Conservation (phyloP, 2,888 invertebrate genomes). For the Diarsia brunnea region DNA sequence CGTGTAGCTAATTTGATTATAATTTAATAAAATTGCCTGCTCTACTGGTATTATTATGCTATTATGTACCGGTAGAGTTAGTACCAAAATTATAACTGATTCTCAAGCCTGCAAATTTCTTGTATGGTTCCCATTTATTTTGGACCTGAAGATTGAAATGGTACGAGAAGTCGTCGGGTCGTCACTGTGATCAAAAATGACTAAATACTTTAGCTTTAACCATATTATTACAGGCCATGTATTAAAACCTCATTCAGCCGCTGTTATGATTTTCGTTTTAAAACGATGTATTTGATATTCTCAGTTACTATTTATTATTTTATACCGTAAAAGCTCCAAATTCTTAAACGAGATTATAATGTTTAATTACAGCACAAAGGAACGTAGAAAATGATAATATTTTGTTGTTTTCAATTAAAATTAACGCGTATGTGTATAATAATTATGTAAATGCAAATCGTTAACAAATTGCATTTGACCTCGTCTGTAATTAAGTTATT, state of each 20-base stretch:
- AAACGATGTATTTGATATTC: background rate
- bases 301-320: background rate
- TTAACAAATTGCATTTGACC: constrained; percentile 37
- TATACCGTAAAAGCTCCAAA: background rate
- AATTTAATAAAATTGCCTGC: background rate
- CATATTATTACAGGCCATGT: no score
- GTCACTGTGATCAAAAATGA: background rate
- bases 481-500: constrained; percentile 18
- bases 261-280: background rate
- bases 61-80: background rate
- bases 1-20: background rate
- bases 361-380: constrained; percentile 31
- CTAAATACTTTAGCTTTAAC: background rate
- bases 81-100: background rate
- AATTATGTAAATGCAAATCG: no score
- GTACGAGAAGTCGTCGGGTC: background rate
- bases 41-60: background rate
- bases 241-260: background rate
- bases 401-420: constrained; percentile 23
- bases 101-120: background rate
- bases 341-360: background rate
- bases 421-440: background rate
- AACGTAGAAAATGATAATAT: background rate
- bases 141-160: background rate
- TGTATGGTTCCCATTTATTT: background rate